Evolutionary conservation across 2,888 invertebrate species (phyloP).

Genomic region (Polyploca ridens): DNA sequence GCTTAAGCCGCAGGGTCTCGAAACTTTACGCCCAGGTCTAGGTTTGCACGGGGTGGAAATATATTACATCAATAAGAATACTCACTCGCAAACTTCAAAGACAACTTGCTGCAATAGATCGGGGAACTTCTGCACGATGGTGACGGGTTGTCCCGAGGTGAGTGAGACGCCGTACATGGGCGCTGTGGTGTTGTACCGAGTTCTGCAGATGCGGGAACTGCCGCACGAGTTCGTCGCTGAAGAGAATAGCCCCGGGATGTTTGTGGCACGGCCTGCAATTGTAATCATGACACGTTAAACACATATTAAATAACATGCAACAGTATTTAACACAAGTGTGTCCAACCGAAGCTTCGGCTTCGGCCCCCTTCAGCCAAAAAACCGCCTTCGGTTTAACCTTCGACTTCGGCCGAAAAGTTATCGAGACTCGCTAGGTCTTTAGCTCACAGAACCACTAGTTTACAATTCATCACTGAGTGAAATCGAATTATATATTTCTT

Average conservation of each 20-base stretch:
- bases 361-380: too few species aligned
- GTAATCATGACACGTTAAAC: too few species aligned
- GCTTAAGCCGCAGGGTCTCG: too few species aligned
- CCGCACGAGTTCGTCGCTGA: slow-evolving; percentile 74
- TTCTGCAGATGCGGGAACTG: slow-evolving; percentile 92
- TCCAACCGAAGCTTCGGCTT: too few species aligned
- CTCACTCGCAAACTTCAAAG: slow-evolving; percentile 96
- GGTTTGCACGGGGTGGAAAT: neutral
- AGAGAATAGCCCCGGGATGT: slow-evolving; percentile 58
- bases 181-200: slow-evolving; percentile 96
- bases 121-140: slow-evolving; percentile 97
- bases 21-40: neutral
- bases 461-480: too few species aligned
- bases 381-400: too few species aligned
- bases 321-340: too few species aligned
- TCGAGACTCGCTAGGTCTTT: too few species aligned
- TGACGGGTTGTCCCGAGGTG: slow-evolving; percentile 96
- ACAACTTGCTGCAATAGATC: slow-evolving; percentile 96
- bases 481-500: too few species aligned
- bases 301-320: too few species aligned
- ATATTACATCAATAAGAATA: slow-evolving; percentile 38
- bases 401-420: too few species aligned
- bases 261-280: slow-evolving; percentile 67
- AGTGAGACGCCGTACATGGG: slow-evolving; percentile 97
- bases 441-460: too few species aligned